Evolutionary conservation across 1,140 invertebrate species (phyloP).

Genomic region (Lepidotrigona ventralis): DNA sequence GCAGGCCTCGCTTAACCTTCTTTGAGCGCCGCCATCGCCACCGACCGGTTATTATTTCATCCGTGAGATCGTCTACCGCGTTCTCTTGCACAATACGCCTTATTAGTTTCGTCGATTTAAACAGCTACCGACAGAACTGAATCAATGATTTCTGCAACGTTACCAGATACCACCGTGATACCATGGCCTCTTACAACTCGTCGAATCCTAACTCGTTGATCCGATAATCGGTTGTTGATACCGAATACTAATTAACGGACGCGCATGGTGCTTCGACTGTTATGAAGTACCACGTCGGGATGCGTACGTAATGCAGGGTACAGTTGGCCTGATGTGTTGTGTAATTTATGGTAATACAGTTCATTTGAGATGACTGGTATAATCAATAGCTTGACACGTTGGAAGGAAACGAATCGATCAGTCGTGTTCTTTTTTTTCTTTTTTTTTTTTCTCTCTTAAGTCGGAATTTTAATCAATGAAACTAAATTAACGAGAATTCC

Average conservation of each 20-base stretch:
- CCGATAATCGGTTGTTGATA: not conserved
- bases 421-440: not conserved
- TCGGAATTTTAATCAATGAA: not conserved
- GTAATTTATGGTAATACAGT: constrained; percentile 1
- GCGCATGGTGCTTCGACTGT: not conserved
- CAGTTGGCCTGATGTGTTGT: not conserved
- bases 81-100: not conserved
- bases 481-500: not conserved
- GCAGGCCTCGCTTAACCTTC: not conserved
- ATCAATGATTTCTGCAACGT: not conserved
- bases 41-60: constrained; percentile 1
- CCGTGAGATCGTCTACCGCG: not conserved
- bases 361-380: not conserved
- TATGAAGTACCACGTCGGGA: not conserved
- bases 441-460: no score
- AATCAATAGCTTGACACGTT: not conserved
- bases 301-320: not conserved
- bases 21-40: not conserved
- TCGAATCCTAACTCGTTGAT: not conserved
- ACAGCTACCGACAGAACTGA: not conserved
- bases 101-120: not conserved
- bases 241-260: not conserved
- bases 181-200: no score
- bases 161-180: not conserved
- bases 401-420: not conserved